Base-by-base conservation (phyloP, 2,113 vertebrate genomes). In the Romanogobio albipinnatus region DNA sequence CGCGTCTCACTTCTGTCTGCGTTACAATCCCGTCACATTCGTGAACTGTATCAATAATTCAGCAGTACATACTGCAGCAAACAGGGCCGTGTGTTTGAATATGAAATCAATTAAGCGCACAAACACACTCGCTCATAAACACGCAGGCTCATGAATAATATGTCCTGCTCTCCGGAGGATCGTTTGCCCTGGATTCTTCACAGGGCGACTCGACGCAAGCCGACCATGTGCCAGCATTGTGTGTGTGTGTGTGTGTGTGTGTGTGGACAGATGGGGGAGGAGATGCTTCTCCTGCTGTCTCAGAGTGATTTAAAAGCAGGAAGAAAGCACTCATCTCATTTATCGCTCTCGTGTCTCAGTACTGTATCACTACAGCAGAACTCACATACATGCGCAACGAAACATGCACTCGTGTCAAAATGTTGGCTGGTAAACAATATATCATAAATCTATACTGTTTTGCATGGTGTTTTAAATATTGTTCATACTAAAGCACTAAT, bases 231-330 rank as follows among this genome's bases (percentile, higher is more conserved):
- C 33, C 64, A 14, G 24, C 11, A 24, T 66, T 6, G 11, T 45
- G 49, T 49, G 76, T n/a, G 74, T 66, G 51, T 71, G 62, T 85
- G 33, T 80, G 58, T 78, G 49, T 82, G 62, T 15, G n/a, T 86
- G 90, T 88, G 89, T 90, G 93, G 92, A 92, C 92, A 92, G 91
- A 89, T 84, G 90, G 92, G 90, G 89, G 90, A 90, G 81, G 88
- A 88, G 87, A 74, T 82, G 85, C 89, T 93, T 93, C 92, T 87
- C 75, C 56, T 90, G 91, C 90, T 92, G 90, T 86, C 59, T 80
- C 83, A 66, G 81, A 17, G 73, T 36, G 83, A 86, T 84, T 91
- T 80, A 76, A 91, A 93, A 89, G 85, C 85, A 85, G 86, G 84
- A 88, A 86, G 88, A 83, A 90, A 86, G 89, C 90, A 91, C 82